Evolutionary conservation across 2,797 vertebrate genomes (phyloP), one percentile per base, ranked within the genome.

Genomic region (Choloepus didactylus): DNA sequence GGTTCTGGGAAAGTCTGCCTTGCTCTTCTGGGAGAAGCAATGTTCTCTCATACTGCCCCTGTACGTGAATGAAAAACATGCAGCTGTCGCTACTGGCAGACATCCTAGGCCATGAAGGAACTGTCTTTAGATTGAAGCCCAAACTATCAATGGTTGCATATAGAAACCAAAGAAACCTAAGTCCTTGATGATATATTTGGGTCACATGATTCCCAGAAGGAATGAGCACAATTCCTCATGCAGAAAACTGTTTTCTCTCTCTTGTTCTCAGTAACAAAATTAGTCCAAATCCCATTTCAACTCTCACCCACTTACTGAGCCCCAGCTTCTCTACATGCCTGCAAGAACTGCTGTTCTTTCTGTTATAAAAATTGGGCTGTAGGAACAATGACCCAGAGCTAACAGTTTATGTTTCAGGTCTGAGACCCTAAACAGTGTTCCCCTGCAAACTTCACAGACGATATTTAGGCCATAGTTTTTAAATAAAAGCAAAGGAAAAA

Each of bases 231-330:
- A 59, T 92, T 82, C 54, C 23, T 77, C 51, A 38, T 46, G 21
- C 2, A 70, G 25, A 77, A 87, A 88, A 91, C 95, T 67, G 1
- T 31, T 86, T 67, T 46, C 19, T 80, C 6, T 35, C 35, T 95
- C 84, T 84, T 64, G 29, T 87, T 80, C 46, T 59, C n/a, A 89
- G 27, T 60, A 86, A 75, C 6, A 93, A 95, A 9, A 91, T 94
- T 89, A 86, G 14, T 70, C 44, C 41, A 87, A 93, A 80, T 62
- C 3, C 56, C 15, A 46, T 94, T 86, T 77, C 51, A 84, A 73
- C 77, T 87, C 10, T 29, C 6, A 90, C 19, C 12, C 6, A 25
- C 15, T 46, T 18, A 9, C n/a, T 1, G 16, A 86, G 10, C 5
- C 38, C 7, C 41, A 89, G 35, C 70, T 86, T 91, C 75, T 64